Base-by-base conservation (phyloP, 1,140 invertebrate species). In the Mercenaria mercenaria region DNA sequence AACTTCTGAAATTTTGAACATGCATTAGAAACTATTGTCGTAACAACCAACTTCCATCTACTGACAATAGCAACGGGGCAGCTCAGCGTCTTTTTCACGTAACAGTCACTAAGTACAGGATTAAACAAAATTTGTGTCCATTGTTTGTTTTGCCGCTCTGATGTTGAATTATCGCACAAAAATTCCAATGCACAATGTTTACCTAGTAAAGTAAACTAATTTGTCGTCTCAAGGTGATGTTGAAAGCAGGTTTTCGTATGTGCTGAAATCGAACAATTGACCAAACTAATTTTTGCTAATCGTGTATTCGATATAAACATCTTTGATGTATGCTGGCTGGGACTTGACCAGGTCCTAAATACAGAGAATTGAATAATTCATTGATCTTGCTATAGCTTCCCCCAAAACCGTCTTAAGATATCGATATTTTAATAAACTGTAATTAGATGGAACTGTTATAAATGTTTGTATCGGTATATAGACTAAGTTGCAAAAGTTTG, bases 201-300 rank as follows among this genome's bases (percentile, higher is more conserved):
- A 74, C 83, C 83, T 34, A 85, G 59, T 52, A 34, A 69, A 84
- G 82, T 74, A 85, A 85, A 85, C 82, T 52, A 69, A 69, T 74
- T 74, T 74, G 29, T 56, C 47, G 64, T 74, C 37, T 50, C 37
- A 56, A 29, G 67, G 83, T 85, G 83, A 85, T 85, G 83, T 85
- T 85, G 64, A 85, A 74, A 39, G 52, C 64, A 74, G 41, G 67
- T 85, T 72, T 76, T 41, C 61, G 18, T 37, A 61, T 64, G 59
- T 26, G 15, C 26, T 61, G 59, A 56, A 39, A 20, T 37, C 32
- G 34, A 61, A 82, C 52, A 43, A 82, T 39, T 23, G 26, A 64
- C 76, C 23, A 64, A 39, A 61, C 37, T 39, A n/a, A n/a, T n/a
- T n/a, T n/a, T n/a, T n/a, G n/a, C n/a, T n/a, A 56, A 56, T 59